Evolutionary conservation across 2,888 invertebrate genomes (phyloP).

Genomic region (Ophion costatus): DNA sequence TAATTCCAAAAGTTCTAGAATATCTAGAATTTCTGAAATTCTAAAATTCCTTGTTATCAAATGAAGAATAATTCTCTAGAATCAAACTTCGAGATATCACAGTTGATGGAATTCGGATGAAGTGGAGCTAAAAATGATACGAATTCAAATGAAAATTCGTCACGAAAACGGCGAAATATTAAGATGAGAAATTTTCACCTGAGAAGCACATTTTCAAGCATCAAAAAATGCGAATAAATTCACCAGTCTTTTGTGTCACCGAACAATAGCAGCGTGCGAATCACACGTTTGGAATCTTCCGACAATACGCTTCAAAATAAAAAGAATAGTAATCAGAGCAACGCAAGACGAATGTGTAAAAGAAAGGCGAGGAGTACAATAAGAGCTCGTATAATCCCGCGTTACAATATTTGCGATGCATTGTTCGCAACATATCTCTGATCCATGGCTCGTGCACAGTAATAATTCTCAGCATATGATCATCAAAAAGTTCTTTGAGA

Average conservation of each 20-base stretch:
- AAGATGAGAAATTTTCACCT: neutral
- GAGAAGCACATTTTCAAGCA: neutral
- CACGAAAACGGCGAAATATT: neutral
- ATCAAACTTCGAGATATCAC: neutral
- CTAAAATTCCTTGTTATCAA: too few relatives aligned
- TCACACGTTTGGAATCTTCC: neutral
- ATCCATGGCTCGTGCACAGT: neutral
- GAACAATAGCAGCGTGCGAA: constrained; percentile 4
- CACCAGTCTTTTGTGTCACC: neutral
- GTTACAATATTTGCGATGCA: constrained; percentile 7
- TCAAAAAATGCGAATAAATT: neutral
- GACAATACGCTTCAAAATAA: neutral
- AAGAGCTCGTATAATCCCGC: neutral
- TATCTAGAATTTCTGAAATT: neutral
- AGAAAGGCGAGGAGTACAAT: neutral
- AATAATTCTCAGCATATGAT: neutral
- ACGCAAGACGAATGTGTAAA: neutral
- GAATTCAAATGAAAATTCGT: neutral
- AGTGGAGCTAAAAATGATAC: too few relatives aligned
- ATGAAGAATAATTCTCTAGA: too few relatives aligned
- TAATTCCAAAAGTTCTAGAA: neutral
- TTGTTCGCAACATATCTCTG: neutral
- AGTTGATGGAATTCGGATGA: neutral
- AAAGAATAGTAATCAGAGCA: neutral
- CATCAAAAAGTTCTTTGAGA: neutral